Evolutionary conservation across 2,797 vertebrate genomes (phyloP), one percentile per base, ranked within the genome.

Genomic region (Sebastes nivosus): DNA sequence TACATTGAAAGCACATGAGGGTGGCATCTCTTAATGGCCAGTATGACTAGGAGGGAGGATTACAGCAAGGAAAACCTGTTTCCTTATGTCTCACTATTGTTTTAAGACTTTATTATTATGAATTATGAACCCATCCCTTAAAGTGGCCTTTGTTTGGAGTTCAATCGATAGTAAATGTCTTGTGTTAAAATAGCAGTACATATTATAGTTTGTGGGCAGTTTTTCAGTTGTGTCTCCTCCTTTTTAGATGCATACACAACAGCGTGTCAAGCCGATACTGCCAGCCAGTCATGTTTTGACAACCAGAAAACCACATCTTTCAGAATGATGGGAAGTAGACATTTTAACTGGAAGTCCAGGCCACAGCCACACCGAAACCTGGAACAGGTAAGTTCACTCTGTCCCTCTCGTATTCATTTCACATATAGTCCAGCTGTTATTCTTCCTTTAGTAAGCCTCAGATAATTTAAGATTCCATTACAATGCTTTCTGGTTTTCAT

Each of bases 361-460:
- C 82, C 82, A 52, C 79, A 83, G 18, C 67, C 72, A 42, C 65
- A 60, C 5, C 81, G 29, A n/a, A 84, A 22, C 27, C 24, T 18
- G 8, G 70, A 92, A 42, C 76, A 77, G 89, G 96, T 96, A 83
- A 3, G 3, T 34, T 67, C 29, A 52, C 16, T 38, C 3, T 29
- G 5, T 6, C 6, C 11, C 42, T 29, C 8, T 34, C n/a, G 61
- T 38, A 65, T 34, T 29, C 0, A 10, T 38, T 54, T 60, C 29
- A 60, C n/a, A 60, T 42, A 16, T 32, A 1, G 2, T 20, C 12
- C 12, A 75, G 46, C 24, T 65, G 8, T 59, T n/a, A 4, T 67
- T 5, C 10, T 18, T 36, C 5, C 7, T 65, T 71, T 29, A n/a
- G 27, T 63, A 50, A 50, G 71, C 2, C 16, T 25, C 12, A 29